A percentile compares a stretch with the other conserved stretches of the same genome.
Conservation (phyloP, 2,797 vertebrate genomes). For the Rhadinocentrus ornatus region DNA sequence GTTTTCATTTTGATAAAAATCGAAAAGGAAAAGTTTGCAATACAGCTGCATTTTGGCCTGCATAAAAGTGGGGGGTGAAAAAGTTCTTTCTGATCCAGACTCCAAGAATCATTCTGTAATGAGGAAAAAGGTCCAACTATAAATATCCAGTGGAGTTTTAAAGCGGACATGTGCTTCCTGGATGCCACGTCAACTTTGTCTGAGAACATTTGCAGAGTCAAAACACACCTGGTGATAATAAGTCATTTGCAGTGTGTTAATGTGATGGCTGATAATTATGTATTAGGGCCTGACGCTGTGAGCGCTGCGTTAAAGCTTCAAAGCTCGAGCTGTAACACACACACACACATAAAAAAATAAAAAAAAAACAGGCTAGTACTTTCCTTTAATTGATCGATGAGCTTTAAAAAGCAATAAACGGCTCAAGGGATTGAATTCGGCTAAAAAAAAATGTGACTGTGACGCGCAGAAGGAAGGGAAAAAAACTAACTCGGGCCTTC, state of each 20-base stretch:
- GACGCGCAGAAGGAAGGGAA: slow-evolving; percentile 3
- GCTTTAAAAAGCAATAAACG: slow-evolving; percentile 17
- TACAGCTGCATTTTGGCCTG: background rate
- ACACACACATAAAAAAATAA: no score
- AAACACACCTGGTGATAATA: slow-evolving; percentile 34
- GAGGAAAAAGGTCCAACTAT: background rate
- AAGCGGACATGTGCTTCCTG: background rate
- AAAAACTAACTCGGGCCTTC: slow-evolving; percentile 26
- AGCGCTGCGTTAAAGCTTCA: slow-evolving; percentile 1
- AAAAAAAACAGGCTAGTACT: no score
- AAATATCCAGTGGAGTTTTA: background rate
- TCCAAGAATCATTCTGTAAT: background rate
- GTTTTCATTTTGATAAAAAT: background rate
- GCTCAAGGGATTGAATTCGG: background rate
- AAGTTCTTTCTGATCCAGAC: background rate
- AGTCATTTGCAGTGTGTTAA: slow-evolving; percentile 32
- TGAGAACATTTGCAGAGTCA: background rate
- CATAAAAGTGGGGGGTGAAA: slow-evolving; percentile 10
- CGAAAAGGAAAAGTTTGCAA: background rate
- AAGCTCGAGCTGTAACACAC: slow-evolving; percentile 13
- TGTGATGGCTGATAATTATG: slow-evolving; percentile 23
- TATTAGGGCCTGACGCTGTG: background rate
- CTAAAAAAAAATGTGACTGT: slow-evolving; percentile 10
- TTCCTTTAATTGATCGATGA: slow-evolving; percentile 1
- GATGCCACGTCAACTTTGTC: slow-evolving; percentile 9